Base-by-base conservation (phyloP, 64 coral and sea anemone genomes). In the Anthopleura sola region DNA sequence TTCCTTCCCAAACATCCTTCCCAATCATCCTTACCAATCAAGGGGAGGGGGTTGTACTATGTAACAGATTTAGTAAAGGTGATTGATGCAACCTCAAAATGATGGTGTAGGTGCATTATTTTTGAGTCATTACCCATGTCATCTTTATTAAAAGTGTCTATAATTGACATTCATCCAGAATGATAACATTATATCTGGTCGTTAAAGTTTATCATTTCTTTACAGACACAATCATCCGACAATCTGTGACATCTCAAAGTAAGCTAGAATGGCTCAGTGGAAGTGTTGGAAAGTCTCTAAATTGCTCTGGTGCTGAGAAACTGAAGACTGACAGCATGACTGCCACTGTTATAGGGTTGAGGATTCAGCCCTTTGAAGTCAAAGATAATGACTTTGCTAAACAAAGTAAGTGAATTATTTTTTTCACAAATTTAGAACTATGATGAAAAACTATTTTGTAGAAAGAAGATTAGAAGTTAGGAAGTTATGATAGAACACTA, bases 291-390 rank as follows among this genome's bases (percentile, higher is more conserved):
- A 31, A 58, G n/a, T 83, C 82, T 29, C 34, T 83, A 18, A 83
- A 56, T 37, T 83, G 82, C 49, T 57, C 82, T 20, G 0, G 1
- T 12, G 19, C 6, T 2, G 2, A 31, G 18, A 34, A n/a, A 3
- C 3, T 56, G 23, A 54, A 24, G 32, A 11, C 17, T 54, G 0
- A 55, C 24, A 24, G 5, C 1, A 36, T 83, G 2, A 5, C 76
- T 37, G 83, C 82, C 8, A 66, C 74, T 29, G 47, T 91, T 6
- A 37, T 6, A 18, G 26, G 58, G 0, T 23, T 91, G 15, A 14
- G 60, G 36, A 29, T 86, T 16, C 75, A 91, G 75, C 89, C 89
- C 24, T 91, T 86, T 91, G 75, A 86, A 36, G 89, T 91, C 2
- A 10, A 86, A 4, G 16, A 53, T 37, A 36, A 49, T 36, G 16